Conservation (phyloP, 2,113 vertebrate species). For the Regulus satrapa region DNA sequence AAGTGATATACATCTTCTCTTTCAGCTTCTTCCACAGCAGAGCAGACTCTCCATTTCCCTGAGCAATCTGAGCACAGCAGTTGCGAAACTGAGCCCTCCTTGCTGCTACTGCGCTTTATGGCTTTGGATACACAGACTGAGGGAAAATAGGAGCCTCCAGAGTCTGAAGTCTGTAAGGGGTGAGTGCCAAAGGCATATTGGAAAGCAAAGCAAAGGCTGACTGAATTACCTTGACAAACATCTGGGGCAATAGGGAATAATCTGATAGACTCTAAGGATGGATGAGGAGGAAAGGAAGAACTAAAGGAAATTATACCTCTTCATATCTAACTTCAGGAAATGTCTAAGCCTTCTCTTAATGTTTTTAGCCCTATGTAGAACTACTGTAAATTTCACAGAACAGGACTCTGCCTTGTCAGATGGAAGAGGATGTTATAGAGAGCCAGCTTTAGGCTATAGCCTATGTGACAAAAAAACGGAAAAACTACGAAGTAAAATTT, state of each 20-base stretch:
- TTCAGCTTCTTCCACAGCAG: neutral
- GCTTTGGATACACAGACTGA: neutral
- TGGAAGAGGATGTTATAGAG: neutral
- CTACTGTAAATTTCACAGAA: neutral
- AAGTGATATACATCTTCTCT: neutral
- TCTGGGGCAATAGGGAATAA: neutral
- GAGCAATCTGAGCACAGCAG: neutral
- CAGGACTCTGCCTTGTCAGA: neutral
- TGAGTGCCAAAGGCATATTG: neutral
- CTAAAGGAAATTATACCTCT: neutral
- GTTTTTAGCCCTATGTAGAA: neutral
- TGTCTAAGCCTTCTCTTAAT: neutral
- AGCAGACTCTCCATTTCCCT: neutral
- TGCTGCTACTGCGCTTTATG: neutral
- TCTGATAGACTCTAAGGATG: neutral
- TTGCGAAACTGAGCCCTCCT: neutral
- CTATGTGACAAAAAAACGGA: neutral
- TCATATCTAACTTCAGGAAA: neutral
- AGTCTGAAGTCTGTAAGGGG: neutral
- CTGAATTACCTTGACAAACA: neutral
- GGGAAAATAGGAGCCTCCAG: neutral
- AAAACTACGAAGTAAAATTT: neutral
- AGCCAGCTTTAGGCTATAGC: neutral
- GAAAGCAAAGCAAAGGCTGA: neutral
- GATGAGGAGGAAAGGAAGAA: neutral